These are phyloP conservation scores for Discoglossus pictus DNA, from an alignment of 2,797 vertebrate species.

Conservation along the genomic window DNA sequence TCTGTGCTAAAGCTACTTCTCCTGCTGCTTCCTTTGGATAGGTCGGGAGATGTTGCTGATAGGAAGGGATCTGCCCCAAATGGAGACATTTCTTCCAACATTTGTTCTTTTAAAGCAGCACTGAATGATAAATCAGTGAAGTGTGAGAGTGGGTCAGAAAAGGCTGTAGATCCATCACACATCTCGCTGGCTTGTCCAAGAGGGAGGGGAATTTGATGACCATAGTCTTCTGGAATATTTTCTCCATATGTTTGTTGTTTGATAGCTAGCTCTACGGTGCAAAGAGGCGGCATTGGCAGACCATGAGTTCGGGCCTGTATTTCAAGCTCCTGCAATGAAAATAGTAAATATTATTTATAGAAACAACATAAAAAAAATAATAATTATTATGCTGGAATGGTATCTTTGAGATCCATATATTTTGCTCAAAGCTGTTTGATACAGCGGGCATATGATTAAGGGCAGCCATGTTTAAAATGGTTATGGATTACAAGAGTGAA, in stretches of 20 bases:
- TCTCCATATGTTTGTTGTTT: slow-evolving; percentile 84
- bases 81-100: slow-evolving; percentile 85
- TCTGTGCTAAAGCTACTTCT: slow-evolving; percentile 92
- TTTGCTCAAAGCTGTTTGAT: too few species aligned
- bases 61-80: slow-evolving; percentile 89
- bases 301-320: slow-evolving; percentile 92
- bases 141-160: slow-evolving; percentile 94
- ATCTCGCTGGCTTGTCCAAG: slow-evolving; percentile 69
- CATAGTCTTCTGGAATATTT: slow-evolving; percentile 79
- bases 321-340: slow-evolving; percentile 86
- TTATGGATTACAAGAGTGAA: too few species aligned
- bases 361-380: not conserved
- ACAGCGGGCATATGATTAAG: too few species aligned
- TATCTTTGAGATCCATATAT: too few species aligned
- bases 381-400: too few species aligned
- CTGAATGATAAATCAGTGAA: slow-evolving; percentile 96
- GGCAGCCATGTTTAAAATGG: too few species aligned
- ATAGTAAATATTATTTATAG: not conserved
- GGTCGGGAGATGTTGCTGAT: slow-evolving; percentile 82
- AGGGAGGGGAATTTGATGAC: slow-evolving; percentile 72
- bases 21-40: slow-evolving; percentile 91
- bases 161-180: slow-evolving; percentile 76
- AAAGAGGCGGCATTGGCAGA: slow-evolving; percentile 80
- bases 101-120: slow-evolving; percentile 89
- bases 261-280: slow-evolving; percentile 75